Percentiles rank a stretch among this genome's conserved stretches.
Conservation (phyloP, 30 jellyfish, hydroid and myxozoan species). For the Hydractinia symbiolongicarpus region DNA sequence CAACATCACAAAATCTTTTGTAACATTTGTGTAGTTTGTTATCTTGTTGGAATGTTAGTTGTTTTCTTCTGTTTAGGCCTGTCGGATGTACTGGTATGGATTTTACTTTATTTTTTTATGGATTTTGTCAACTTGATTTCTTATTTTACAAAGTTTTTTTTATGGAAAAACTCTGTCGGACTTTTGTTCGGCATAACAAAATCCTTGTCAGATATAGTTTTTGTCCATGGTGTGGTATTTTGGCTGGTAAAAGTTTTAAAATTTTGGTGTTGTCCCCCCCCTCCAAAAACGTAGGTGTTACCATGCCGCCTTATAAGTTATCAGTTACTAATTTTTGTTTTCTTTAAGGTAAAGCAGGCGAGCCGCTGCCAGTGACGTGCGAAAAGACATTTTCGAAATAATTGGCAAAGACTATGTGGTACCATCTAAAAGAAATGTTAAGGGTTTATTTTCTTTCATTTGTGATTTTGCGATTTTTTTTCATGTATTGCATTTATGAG, state of each 20-base stretch:
- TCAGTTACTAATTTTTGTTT: background rate
- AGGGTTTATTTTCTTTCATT: background rate
- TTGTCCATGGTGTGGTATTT: too few relatives aligned
- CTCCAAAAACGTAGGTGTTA: too few relatives aligned
- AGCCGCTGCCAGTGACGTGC: slow-evolving; percentile 50
- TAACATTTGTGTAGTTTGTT: background rate
- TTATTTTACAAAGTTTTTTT: too few relatives aligned
- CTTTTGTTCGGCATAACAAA: too few relatives aligned
- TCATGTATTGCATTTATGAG: background rate
- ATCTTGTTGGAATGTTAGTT: background rate
- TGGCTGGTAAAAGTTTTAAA: too few relatives aligned
- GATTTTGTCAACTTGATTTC: background rate
- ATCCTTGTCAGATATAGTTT: too few relatives aligned
- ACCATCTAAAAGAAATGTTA: slow-evolving; percentile 56
- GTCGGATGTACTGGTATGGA: background rate
- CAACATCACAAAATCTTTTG: background rate
- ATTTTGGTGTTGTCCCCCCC: too few relatives aligned
- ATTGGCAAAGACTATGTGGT: slow-evolving; percentile 58
- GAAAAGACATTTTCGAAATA: slow-evolving; percentile 70
- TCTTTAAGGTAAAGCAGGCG: slow-evolving; percentile 67
- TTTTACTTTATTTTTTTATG: background rate
- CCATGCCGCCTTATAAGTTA: too few relatives aligned
- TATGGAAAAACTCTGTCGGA: too few relatives aligned
- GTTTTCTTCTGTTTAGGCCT: background rate
- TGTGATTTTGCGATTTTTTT: background rate